Evolutionary conservation across 2,113 vertebrate species (phyloP).

Genomic region (Brevimyrus niger): DNA sequence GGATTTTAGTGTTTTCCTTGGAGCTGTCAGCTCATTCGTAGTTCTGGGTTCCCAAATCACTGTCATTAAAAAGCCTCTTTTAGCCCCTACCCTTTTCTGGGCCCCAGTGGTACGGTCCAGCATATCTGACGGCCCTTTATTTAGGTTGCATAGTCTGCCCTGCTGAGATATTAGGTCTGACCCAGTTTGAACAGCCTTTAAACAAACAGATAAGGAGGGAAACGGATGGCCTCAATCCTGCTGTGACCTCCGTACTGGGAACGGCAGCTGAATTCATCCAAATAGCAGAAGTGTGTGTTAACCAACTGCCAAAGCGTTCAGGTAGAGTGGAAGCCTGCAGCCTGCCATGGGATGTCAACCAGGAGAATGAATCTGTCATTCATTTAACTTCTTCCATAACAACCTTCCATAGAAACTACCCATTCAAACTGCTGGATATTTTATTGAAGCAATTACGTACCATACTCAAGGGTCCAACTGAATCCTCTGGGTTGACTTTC

Average conservation of each 20-base stretch:
- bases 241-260: background rate
- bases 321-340: background rate
- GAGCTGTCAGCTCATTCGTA: constrained; percentile 56
- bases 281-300: background rate
- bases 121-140: background rate
- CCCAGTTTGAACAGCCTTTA: background rate
- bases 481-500: background rate
- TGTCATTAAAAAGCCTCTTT: constrained; percentile 60
- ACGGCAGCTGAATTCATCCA: background rate
- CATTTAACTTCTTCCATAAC: background rate
- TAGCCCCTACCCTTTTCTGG: background rate
- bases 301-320: background rate
- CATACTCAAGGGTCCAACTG: background rate
- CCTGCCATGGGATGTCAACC: background rate
- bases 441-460: background rate
- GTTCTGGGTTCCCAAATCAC: constrained; percentile 53
- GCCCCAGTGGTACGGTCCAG: background rate
- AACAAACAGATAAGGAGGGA: background rate
- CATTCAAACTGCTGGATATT: background rate
- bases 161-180: background rate
- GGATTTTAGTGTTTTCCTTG: constrained; percentile 55
- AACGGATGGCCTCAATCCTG: background rate
- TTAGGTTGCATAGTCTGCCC: background rate
- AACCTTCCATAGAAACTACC: constrained; percentile 1
- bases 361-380: background rate